These are phyloP conservation scores for Dryobotodes eremita DNA, from an alignment of 2,888 invertebrate species.

Conservation along the genomic window DNA sequence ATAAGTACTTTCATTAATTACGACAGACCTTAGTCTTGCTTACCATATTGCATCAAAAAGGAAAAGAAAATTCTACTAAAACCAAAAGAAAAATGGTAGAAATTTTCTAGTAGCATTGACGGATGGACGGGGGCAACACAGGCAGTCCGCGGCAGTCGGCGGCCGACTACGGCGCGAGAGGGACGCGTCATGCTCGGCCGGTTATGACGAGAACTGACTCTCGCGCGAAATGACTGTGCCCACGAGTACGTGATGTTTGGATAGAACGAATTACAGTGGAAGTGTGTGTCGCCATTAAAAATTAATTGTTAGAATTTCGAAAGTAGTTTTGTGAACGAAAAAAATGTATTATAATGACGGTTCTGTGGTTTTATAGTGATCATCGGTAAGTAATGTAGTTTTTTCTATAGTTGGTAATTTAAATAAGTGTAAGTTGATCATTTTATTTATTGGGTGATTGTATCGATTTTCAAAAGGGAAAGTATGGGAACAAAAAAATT, in stretches of 20 bases:
- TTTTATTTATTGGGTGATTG: background rate
- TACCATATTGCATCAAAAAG: background rate
- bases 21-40: background rate
- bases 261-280: conserved; percentile 76
- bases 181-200: conserved; percentile 78
- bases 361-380: conserved; percentile 89
- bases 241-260: conserved; percentile 77
- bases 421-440: background rate
- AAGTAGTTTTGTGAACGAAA: conserved; percentile 67
- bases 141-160: conserved; percentile 81
- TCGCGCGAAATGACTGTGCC: conserved; percentile 81
- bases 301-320: conserved; percentile 54
- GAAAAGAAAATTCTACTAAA: conserved; percentile 23
- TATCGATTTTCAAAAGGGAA: background rate
- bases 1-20: background rate
- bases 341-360: conserved; percentile 82
- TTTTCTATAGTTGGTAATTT: conserved; percentile 10
- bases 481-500: background rate
- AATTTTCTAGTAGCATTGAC: conserved; percentile 54
- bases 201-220: conserved; percentile 69
- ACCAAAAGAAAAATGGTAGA: conserved; percentile 40
- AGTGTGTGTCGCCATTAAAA: conserved; percentile 76
- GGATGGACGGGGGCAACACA: conserved; percentile 73
- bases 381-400: conserved; percentile 83
- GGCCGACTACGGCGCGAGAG: conserved; percentile 80